Percentiles rank a stretch among this genome's conserved stretches.
Evolutionary conservation across 2,888 invertebrate species (phyloP).

Genomic region (Sesia bembeciformis): DNA sequence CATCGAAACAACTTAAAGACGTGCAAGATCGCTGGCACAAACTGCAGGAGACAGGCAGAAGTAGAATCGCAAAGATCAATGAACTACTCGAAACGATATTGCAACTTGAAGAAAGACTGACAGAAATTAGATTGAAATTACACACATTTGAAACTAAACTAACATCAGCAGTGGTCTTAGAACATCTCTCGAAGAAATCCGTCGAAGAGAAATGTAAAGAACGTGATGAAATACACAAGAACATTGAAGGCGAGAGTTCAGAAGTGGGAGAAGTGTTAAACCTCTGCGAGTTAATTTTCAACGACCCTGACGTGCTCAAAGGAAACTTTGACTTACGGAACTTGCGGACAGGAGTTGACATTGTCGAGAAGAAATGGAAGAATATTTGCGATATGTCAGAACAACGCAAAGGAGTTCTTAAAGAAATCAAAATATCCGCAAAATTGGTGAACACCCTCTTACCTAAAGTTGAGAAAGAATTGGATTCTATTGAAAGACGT

Average conservation of each 20-base stretch:
- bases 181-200: conserved; percentile 76
- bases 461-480: conserved; percentile 74
- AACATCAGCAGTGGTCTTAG: conserved; percentile 79
- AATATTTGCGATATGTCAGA: conserved; percentile 82
- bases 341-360: conserved; percentile 78
- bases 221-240: conserved; percentile 82
- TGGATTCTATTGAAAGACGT: conserved; percentile 75
- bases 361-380: conserved; percentile 86
- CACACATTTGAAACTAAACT: conserved; percentile 82
- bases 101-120: conserved; percentile 81
- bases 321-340: conserved; percentile 81
- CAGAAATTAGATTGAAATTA: conserved; percentile 82
- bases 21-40: conserved; percentile 80
- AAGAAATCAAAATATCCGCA: conserved; percentile 74
- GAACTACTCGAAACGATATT: conserved; percentile 82
- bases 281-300: conserved; percentile 83
- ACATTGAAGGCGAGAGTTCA: conserved; percentile 84
- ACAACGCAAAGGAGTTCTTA: conserved; percentile 67
- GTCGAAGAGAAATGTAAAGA: conserved; percentile 81
- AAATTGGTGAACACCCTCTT: conserved; percentile 79
- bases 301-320: conserved; percentile 82
- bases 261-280: conserved; percentile 86
- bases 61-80: conserved; percentile 80
- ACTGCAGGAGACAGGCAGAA: conserved; percentile 78
- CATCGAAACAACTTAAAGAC: conserved; percentile 74